Evolutionary conservation across 2,888 invertebrate species (phyloP).

Genomic region (Nemotelus nigrinus): DNA sequence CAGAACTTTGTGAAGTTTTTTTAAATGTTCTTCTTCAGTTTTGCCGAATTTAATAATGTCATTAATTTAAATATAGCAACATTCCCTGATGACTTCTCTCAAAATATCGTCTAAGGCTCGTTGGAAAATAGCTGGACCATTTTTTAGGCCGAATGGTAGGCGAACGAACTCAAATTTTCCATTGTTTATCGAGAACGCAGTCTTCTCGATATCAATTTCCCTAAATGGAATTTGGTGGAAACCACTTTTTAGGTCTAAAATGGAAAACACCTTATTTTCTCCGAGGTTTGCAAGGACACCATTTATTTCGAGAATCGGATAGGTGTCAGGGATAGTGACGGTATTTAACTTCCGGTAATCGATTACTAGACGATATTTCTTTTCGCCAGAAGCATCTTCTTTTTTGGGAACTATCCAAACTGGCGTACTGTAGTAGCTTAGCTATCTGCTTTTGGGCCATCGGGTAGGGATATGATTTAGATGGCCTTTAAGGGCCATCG

Average conservation of each 20-base stretch:
- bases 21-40: not conserved
- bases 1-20: not conserved
- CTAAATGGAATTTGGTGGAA: constrained; percentile 30
- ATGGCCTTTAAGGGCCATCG: constrained; percentile 4
- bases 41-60: not conserved
- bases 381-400: constrained; percentile 28
- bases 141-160: constrained; percentile 10
- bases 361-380: constrained; percentile 25
- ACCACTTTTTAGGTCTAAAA: constrained; percentile 18
- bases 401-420: constrained; percentile 32
- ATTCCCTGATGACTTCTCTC: constrained; percentile 13
- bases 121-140: not conserved
- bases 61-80: constrained; percentile 6
- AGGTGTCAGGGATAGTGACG: constrained; percentile 26
- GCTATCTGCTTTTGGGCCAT: constrained; percentile 20
- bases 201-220: constrained; percentile 24
- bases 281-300: constrained; percentile 31
- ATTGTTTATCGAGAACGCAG: constrained; percentile 27
- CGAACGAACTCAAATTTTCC: constrained; percentile 22
- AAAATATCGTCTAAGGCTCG: constrained; percentile 5
- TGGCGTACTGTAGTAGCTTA: constrained; percentile 5
- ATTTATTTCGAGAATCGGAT: constrained; percentile 28
- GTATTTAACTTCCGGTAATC: constrained; percentile 36
- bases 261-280: constrained; percentile 1
- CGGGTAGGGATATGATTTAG: constrained; percentile 15